Evolutionary conservation across 2,888 invertebrate species (phyloP).

Genomic region (Eretmocerus hayati): DNA sequence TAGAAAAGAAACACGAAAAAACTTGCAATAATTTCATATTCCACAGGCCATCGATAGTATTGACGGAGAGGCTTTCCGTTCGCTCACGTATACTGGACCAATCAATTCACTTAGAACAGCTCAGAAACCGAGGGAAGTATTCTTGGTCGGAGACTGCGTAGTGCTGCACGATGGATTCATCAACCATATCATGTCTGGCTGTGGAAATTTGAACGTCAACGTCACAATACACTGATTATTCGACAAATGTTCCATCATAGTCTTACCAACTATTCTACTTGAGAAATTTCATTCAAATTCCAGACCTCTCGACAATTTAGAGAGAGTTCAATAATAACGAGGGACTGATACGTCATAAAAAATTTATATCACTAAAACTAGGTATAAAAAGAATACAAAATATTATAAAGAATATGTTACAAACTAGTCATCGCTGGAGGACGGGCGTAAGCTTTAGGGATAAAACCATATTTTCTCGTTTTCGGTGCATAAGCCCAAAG

Average conservation of each 20-base stretch:
- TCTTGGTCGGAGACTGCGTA: conserved; percentile 38
- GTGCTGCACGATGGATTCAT: conserved; percentile 40
- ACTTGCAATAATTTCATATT: not conserved
- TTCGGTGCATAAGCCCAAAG: conserved; percentile 92
- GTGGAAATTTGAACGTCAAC: conserved; percentile 37
- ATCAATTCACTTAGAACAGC: conserved; percentile 39
- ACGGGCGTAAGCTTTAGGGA: conserved; percentile 88
- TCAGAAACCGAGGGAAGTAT: conserved; percentile 39
- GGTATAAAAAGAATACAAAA: conserved; percentile 31
- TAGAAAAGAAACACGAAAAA: no score
- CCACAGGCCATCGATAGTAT: conserved; percentile 36
- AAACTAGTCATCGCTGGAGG: conserved; percentile 88
- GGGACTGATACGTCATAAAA: not conserved
- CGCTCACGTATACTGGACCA: conserved; percentile 41
- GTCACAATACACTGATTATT: conserved; percentile 37
- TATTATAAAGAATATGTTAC: conserved; percentile 38
- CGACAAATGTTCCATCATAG: no score
- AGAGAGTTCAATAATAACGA: no score
- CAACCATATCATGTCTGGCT: conserved; percentile 34
- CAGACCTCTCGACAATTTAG: no score
- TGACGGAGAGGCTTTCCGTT: conserved; percentile 34
- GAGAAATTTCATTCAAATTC: no score
- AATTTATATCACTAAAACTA: conserved; percentile 31
- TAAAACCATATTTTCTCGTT: conserved; percentile 87
- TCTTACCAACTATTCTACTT: no score